Percentiles rank a stretch among this genome's conserved stretches.
Evolutionary conservation across 2,113 vertebrate species (phyloP).

Genomic region (Catharus fuscescens): DNA sequence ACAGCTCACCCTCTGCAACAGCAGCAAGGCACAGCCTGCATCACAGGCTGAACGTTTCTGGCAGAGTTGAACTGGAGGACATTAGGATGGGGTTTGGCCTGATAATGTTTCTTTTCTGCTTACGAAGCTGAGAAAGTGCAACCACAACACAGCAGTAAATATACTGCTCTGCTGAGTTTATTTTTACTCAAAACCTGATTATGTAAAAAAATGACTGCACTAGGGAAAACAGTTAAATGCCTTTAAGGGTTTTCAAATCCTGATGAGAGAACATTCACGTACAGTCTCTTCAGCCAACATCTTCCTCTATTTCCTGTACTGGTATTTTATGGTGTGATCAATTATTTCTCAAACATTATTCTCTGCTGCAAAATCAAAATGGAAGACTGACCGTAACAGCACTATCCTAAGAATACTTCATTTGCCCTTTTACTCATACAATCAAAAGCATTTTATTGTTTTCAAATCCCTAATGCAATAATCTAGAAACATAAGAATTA

Average conservation of each 20-base stretch:
- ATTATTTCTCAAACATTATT: conserved; percentile 41
- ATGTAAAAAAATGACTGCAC: conserved; percentile 21
- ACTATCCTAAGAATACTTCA: background rate
- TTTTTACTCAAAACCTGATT: conserved; percentile 28
- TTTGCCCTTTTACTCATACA: background rate
- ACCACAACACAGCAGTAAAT: background rate
- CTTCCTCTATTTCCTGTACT: background rate
- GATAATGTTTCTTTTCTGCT: background rate
- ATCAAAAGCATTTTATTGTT: background rate
- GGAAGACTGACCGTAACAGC: background rate
- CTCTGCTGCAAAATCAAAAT: conserved; percentile 53
- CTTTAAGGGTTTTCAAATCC: background rate
- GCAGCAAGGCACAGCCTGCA: background rate
- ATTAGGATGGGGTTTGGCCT: background rate
- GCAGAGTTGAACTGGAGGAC: background rate
- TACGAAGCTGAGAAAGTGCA: background rate
- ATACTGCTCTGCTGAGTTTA: background rate
- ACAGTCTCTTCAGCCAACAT: background rate
- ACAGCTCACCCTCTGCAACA: background rate
- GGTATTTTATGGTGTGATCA: conserved; percentile 15
- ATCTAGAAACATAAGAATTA: background rate
- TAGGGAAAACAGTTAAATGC: background rate
- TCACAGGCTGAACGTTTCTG: background rate
- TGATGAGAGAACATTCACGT: background rate
- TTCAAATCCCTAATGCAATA: background rate